Conservation (phyloP, 2,113 vertebrate genomes). For the Panthera leo region DNA sequence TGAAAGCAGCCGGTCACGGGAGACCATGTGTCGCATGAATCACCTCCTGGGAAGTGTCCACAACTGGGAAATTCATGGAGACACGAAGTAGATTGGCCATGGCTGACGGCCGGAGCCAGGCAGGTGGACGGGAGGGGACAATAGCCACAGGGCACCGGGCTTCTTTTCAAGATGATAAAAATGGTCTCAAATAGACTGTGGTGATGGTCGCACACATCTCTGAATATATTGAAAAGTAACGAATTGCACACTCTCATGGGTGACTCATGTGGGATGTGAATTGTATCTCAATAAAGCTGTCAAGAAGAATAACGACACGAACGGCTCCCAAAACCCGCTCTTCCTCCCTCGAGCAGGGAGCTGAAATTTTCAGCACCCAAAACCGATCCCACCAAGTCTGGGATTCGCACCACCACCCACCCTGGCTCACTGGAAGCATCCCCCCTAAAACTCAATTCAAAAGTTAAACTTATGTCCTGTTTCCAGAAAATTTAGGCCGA, state of each 20-base stretch:
- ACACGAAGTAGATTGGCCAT: not conserved
- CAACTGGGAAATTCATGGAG: not conserved
- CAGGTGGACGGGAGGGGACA: fast-evolving
- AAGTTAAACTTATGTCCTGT: not conserved
- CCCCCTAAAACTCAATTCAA: not conserved
- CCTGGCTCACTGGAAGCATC: not conserved
- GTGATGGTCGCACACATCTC: not conserved
- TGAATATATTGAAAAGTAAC: not conserved
- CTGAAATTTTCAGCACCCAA: not conserved
- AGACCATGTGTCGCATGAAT: not conserved
- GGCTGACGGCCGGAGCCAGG: too few species aligned
- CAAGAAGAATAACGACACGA: not conserved
- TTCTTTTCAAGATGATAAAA: not conserved
- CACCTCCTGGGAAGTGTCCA: not conserved
- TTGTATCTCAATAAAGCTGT: not conserved
- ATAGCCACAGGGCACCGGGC: not conserved
- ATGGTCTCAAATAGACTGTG: not conserved
- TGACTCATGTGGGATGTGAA: not conserved
- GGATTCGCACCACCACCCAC: fast-evolving
- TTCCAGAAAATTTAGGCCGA: not conserved
- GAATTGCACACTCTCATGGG: not conserved
- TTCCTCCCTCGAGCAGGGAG: not conserved
- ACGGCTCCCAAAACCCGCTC: not conserved
- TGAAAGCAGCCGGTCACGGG: not conserved
- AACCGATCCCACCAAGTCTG: not conserved